phyloP scores from a whole-genome alignment of 2,888 invertebrate genomes.

The Idaea straminata region DNA sequence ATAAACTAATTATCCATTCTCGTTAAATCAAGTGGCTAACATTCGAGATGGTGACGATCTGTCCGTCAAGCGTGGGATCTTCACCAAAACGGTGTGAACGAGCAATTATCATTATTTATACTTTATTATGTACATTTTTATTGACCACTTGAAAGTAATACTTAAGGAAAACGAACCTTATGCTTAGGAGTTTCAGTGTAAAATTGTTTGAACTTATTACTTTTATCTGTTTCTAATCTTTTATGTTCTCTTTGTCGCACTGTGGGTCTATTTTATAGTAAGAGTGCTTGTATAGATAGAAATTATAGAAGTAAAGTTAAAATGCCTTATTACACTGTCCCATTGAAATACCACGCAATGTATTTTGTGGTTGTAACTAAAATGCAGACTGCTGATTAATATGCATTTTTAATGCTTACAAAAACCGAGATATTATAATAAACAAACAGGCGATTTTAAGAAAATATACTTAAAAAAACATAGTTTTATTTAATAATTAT shows the following conservation, averaged over 20 bases:
- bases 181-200: conserved; percentile 27
- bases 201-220: conserved; percentile 22
- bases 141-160: conserved; percentile 44
- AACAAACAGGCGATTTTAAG: no score
- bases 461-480: no score
- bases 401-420: no score
- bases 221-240: conserved; percentile 40
- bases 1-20: neutral
- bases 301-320: neutral
- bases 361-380: no score
- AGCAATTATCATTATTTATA: conserved; percentile 64
- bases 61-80: conserved; percentile 55
- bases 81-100: conserved; percentile 61
- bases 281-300: neutral
- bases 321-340: neutral
- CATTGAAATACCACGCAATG: neutral
- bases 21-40: conserved; percentile 47
- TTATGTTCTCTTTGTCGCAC: conserved; percentile 44
- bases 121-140: conserved; percentile 59
- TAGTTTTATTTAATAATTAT: no score
- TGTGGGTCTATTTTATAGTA: neutral
- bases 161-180: conserved; percentile 26
- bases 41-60: conserved; percentile 33
- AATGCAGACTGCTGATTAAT: no score
- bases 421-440: no score